Evolutionary conservation across 2,797 vertebrate species (phyloP), one percentile per base, ranked within the genome.

Genomic region (Sebastes miniatus): DNA sequence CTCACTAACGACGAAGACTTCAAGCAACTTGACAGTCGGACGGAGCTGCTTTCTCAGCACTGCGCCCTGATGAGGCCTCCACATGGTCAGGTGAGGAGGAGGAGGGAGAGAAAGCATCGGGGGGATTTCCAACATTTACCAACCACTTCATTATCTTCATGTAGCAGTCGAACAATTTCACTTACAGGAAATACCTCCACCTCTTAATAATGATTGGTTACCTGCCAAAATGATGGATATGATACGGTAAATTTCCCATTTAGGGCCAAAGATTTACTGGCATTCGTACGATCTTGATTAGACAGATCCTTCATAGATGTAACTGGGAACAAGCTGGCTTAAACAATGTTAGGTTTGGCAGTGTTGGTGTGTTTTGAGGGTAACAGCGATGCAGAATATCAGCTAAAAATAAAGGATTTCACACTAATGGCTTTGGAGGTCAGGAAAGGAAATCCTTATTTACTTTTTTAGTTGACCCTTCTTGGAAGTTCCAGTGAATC

Each of bases 11-110:
- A 88, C 0, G 92, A 94, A 3, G 93, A 93, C 47, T 97, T 96
- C 0, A 16, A 73, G 2, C 76, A 91, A 16, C 90, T 98, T 29
- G 61, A 85, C 65, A 71, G 47, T 0, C 92, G 52, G 1, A 93
- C 92, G 0, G 67, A 88, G 0, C 69, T 25, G 61, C 96, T 97
- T 20, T 94, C 91, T 0, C 0, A 88, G 56, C 91, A 96, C 57
- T 95, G 97, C n/a, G 76, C 85, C 54, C 81, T 92, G 52, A 91
- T 98, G 93, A 96, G 62, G 64, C 76, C 90, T 1, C 94, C 95
- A 0, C 16, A 83, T 2, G 83, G 73, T 1, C 90, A 97, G 97
- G 98, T 99, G 93, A 81, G 80, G 34, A 66, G 3, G 56, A 43
- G 24, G 52, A 43, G 24, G 12, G 13, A 7, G 11, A 22, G 10